A percentile compares a stretch with the other conserved stretches of the same genome.
Evolutionary conservation across 2,888 invertebrate species (phyloP).

Genomic region (Galerucella nymphaeae): DNA sequence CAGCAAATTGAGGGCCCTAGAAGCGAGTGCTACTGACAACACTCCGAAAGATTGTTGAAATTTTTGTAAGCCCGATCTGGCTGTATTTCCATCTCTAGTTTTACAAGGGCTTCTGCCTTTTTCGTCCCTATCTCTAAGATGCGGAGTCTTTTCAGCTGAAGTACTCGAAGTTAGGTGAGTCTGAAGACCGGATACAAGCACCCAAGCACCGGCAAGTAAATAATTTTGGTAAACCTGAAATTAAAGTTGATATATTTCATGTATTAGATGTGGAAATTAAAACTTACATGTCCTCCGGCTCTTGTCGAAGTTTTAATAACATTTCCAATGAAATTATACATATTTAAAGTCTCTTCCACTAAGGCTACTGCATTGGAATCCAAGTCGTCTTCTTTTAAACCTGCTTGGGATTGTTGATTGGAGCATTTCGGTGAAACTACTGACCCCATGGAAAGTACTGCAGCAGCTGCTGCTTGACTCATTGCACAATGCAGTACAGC

Average conservation of each 20-base stretch:
- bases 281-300: conserved; percentile 85
- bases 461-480: conserved; percentile 74
- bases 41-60: conserved; percentile 91
- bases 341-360: conserved; percentile 88
- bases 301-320: conserved; percentile 87
- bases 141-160: conserved; percentile 61
- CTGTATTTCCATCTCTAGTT: conserved; percentile 68
- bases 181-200: conserved; percentile 87
- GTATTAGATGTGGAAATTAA: neutral
- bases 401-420: conserved; percentile 57
- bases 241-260: conserved; percentile 3
- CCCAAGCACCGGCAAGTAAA: conserved; percentile 88
- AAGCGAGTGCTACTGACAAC: conserved; percentile 88
- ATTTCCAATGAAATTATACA: conserved; percentile 84
- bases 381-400: conserved; percentile 75
- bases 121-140: conserved; percentile 66
- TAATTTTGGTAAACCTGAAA: conserved; percentile 87
- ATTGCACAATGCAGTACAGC: conserved; percentile 86
- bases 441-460: conserved; percentile 70
- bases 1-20: conserved; percentile 83
- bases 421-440: conserved; percentile 71
- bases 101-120: conserved; percentile 72
- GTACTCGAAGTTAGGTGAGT: conserved; percentile 79
- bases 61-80: conserved; percentile 76
- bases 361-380: conserved; percentile 85